Evolutionary conservation across 2,888 invertebrate genomes (phyloP).

Genomic region (Idaea straminata): DNA sequence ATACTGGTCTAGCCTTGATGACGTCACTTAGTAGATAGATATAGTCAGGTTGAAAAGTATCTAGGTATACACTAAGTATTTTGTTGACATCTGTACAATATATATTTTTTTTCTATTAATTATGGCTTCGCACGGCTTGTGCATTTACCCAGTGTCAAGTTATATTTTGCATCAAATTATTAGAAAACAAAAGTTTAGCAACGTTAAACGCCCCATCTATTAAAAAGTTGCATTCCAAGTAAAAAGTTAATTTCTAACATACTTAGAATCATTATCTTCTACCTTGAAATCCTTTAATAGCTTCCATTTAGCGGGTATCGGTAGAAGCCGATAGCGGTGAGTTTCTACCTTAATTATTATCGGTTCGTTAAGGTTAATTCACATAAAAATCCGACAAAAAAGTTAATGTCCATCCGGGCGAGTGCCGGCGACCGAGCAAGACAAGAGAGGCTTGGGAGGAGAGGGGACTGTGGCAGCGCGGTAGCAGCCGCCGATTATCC

Average conservation of each 20-base stretch:
- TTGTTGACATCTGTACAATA: too few relatives aligned
- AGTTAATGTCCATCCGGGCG: slow-evolving; percentile 58
- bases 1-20: neutral
- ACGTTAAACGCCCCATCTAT: too few relatives aligned
- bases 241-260: slow-evolving; percentile 8
- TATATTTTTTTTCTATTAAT: too few relatives aligned
- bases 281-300: slow-evolving; percentile 58
- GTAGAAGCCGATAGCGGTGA: slow-evolving; percentile 42
- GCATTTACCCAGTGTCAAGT: too few relatives aligned
- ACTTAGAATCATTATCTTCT: slow-evolving; percentile 42
- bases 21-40: neutral
- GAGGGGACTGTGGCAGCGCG: slow-evolving; percentile 46
- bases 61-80: too few relatives aligned
- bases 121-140: too few relatives aligned
- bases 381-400: slow-evolving; percentile 59
- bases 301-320: slow-evolving; percentile 50
- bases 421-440: slow-evolving; percentile 33
- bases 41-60: too few relatives aligned
- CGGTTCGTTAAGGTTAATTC: slow-evolving; percentile 61
- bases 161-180: too few relatives aligned
- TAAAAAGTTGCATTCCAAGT: neutral
- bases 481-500: slow-evolving; percentile 75
- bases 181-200: too few relatives aligned
- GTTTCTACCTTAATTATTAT: slow-evolving; percentile 45
- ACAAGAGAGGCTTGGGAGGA: slow-evolving; percentile 26